These are phyloP conservation scores for Myrmecobius fasciatus DNA, from an alignment of 2,113 vertebrate species.

Conservation along the genomic window DNA sequence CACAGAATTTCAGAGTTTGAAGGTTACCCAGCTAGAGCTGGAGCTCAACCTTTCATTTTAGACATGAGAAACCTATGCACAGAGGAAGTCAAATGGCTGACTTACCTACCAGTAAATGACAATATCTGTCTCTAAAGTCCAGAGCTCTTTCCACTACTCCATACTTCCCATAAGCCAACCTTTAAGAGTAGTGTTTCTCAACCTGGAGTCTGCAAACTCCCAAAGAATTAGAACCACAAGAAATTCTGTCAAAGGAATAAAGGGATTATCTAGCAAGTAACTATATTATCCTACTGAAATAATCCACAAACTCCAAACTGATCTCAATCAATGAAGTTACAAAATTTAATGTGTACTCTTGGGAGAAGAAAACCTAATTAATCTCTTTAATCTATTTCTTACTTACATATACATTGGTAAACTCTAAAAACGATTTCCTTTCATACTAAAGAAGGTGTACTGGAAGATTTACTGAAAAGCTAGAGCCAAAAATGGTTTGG, in stretches of 20 bases:
- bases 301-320: neutral
- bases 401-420: neutral
- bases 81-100: neutral
- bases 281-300: neutral
- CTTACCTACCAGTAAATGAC: neutral
- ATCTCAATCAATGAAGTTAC: neutral
- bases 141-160: neutral
- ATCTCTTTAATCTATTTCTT: neutral
- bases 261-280: neutral
- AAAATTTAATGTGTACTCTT: neutral
- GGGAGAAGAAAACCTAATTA: neutral
- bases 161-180: neutral
- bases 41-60: neutral
- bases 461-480: neutral
- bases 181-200: neutral
- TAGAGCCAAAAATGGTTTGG: neutral
- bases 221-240: neutral
- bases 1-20: neutral
- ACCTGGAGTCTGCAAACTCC: neutral
- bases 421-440: neutral
- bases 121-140: neutral
- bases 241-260: neutral
- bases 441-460: neutral
- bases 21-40: neutral
- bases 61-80: neutral